Base-by-base conservation (phyloP, 2,113 vertebrate species). In the Rhegmatorhina hoffmannsi region DNA sequence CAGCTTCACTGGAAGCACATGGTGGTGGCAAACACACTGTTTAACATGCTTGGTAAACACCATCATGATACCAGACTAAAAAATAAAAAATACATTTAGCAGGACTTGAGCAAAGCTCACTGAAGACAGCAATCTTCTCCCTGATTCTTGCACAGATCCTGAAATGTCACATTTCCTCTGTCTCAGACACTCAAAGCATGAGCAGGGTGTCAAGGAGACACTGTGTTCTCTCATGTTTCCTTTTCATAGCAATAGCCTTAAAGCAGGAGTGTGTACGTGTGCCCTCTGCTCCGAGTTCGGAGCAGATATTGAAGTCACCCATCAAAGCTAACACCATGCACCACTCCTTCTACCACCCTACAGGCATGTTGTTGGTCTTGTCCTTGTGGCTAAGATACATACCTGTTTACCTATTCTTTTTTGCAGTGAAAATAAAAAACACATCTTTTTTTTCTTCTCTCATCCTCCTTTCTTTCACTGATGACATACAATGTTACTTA, bases 21-120 rank as follows among this genome's bases (percentile, higher is more conserved):
- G 1, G 26, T 2, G 2, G 29, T 20, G 16, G 13, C 16, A 73
- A 49, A 62, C 31, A 15, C 0, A 2, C 38, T 14, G 17, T 13
- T 43, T 21, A 67, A 29, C 33, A 23, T 47, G 12, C 12, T 25
- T 28, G 36, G 11, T 5, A 25, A 74, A 74, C 49, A 40, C 24
- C 17, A 10, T 17, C 1, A 0, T 4, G 28, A 56, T 26, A 56
- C 43, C 53, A 74, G 53, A 18, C 17, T 31, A 31, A 74, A 63
- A 11, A 63, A 62, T 44, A 40, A 13, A 25, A 62, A 74, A 50
- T 33, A 52, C 7, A 21, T 38, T 79, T 38, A 49, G 19, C 67
- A n/a, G 31, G 21, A 17, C 21, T 69, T 33, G 43, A n/a, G 16
- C 25, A 31, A 56, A 60, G 14, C 49, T 52, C 36, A 62, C 11